These are phyloP conservation scores for Tenthredo amoena DNA, from an alignment of 2,888 invertebrate species.

Conservation along the genomic window DNA sequence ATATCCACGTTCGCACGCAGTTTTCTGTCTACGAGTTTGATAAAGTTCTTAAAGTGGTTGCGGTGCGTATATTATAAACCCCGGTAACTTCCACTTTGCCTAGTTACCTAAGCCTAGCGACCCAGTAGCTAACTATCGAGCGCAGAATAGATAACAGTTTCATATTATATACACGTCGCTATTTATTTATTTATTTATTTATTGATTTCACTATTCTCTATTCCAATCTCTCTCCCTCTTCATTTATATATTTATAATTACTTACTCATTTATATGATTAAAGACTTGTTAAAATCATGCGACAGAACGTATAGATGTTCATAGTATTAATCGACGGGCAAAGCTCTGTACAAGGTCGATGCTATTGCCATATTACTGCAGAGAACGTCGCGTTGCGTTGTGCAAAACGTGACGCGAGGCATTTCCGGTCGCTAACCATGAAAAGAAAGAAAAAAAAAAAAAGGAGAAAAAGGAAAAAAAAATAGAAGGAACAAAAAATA, in stretches of 20 bases:
- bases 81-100: neutral
- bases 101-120: neutral
- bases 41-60: neutral
- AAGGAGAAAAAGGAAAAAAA: neutral
- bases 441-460: too few species aligned
- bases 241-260: neutral
- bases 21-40: neutral
- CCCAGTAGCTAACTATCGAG: neutral
- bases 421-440: neutral
- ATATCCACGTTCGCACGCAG: neutral
- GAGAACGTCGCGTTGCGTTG: neutral
- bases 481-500: neutral
- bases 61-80: neutral
- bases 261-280: neutral
- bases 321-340: conserved; percentile 70
- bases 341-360: conserved; percentile 75
- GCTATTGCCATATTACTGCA: conserved; percentile 57
- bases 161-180: neutral
- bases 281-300: conserved; percentile 37
- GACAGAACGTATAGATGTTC: conserved; percentile 58
- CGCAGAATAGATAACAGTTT: neutral
- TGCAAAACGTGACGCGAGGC: neutral
- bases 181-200: neutral
- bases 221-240: too few species aligned
- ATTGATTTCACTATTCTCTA: neutral